phyloP scores from a whole-genome alignment of 2,113 vertebrate species.

The Cacatua alba region DNA sequence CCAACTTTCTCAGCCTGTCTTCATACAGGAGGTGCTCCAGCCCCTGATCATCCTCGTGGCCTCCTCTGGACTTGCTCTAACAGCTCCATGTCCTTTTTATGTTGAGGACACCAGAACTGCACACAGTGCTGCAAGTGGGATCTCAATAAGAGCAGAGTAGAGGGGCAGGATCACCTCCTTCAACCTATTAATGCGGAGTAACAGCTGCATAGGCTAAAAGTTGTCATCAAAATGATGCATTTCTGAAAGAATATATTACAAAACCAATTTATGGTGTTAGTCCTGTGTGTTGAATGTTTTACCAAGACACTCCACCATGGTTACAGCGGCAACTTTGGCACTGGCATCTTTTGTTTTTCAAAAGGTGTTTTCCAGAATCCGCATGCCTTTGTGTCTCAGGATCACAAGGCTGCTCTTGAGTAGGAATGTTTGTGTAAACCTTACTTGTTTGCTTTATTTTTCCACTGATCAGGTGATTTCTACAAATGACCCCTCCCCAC shows the following conservation, averaged over 20 bases:
- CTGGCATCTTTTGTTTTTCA: neutral
- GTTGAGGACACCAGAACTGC: neutral
- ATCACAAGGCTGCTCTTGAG: neutral
- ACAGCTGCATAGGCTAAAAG: neutral
- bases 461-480: neutral
- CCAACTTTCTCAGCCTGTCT: no score
- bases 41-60: no score
- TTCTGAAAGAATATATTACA: neutral
- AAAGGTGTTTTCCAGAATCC: neutral
- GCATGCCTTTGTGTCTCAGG: neutral
- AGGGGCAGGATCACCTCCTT: neutral
- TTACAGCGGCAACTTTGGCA: neutral
- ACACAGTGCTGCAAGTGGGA: neutral
- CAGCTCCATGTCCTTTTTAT: neutral
- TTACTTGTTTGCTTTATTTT: neutral
- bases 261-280: neutral
- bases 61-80: neutral
- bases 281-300: neutral
- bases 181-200: neutral
- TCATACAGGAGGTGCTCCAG: no score
- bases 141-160: neutral
- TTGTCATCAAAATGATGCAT: neutral
- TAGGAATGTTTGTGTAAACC: neutral
- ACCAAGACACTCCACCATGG: neutral
- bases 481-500: neutral